Evolutionary conservation across 2,888 invertebrate species (phyloP), one percentile per base, ranked within the genome.

Genomic region (Apodemia duryi): DNA sequence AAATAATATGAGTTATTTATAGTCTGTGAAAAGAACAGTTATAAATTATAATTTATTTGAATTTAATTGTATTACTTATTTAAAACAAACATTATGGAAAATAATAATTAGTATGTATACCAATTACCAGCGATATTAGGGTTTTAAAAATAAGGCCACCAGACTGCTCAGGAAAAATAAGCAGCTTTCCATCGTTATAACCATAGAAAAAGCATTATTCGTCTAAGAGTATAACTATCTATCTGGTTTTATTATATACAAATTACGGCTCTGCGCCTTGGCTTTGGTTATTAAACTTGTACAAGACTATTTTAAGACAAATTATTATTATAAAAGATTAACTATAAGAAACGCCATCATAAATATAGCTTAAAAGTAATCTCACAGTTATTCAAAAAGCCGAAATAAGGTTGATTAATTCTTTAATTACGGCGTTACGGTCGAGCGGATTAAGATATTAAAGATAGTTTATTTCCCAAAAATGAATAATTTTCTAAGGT

Each of bases 401-500:
- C 13, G 46, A 46, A 46, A n/a, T 54, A 29, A 54, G 21, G 54
- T 46, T 46, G 46, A 46, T 54, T 54, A 54, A 54, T 54, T 29
- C 54, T 29, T 28, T 28, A 54, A 54, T 54, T 54, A 54, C 29
- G 29, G 32, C 57, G 57, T 57, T 29, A 10, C 57, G 13, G 11
- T 28, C 57, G 29, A 57, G 57, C 29, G 29, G 29, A 29, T 29
- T 57, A 29, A 57, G 57, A 29, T 57, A 32, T 29, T 46, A 46
- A 29, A 29, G 32, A 13, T 57, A 29, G 46, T 46, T 46, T 46
- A 29, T 57, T 46, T 32, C 32, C 32, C 29, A 29, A 57, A 57
- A 57, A 32, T 57, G 57, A 57, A 57, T 32, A 57, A 57, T 57
- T 57, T 57, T 57, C 32, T 46, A 46, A 46, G 32, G 32, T 57